Conservation (phyloP, 2,113 vertebrate species). For the Mastomys natalensis region DNA sequence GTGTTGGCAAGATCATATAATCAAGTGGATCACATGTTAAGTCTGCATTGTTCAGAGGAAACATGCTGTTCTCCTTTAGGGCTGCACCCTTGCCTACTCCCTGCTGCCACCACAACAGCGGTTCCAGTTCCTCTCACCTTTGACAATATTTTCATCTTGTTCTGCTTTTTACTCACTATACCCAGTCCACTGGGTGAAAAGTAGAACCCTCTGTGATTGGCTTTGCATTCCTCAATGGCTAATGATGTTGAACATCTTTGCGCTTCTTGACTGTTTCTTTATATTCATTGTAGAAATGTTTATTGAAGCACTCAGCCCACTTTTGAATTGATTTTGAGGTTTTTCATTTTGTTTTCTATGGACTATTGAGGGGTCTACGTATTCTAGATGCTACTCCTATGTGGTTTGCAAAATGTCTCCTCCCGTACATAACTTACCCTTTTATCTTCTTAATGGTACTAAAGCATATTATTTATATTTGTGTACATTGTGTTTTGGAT, state of each 20-base stretch:
- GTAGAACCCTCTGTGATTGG: neutral
- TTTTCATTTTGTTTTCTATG: constrained; percentile 4
- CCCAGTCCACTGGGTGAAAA: neutral
- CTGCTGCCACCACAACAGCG: neutral
- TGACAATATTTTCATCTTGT: neutral
- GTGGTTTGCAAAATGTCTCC: constrained; percentile 35
- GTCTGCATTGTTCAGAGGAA: neutral
- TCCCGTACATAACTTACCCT: neutral
- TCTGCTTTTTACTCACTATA: neutral
- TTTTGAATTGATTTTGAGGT: neutral
- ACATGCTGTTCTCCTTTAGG: neutral
- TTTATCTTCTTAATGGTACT: constrained; percentile 17
- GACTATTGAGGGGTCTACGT: neutral
- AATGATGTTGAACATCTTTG: constrained; percentile 1
- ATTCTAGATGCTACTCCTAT: neutral
- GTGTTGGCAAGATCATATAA: neutral
- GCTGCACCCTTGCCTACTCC: neutral
- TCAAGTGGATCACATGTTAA: neutral
- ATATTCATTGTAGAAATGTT: neutral
- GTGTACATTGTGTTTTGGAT: constrained; percentile 35
- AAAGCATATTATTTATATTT: constrained; percentile 6
- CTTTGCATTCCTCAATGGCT: constrained; percentile 10
- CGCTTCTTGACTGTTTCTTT: neutral
- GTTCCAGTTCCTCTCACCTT: neutral
- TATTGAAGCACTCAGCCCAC: neutral